A percentile compares a stretch with the other conserved stretches of the same genome.
Evolutionary conservation across 2,797 vertebrate genomes (phyloP).

Genomic region (Chloroceryle inda): DNA sequence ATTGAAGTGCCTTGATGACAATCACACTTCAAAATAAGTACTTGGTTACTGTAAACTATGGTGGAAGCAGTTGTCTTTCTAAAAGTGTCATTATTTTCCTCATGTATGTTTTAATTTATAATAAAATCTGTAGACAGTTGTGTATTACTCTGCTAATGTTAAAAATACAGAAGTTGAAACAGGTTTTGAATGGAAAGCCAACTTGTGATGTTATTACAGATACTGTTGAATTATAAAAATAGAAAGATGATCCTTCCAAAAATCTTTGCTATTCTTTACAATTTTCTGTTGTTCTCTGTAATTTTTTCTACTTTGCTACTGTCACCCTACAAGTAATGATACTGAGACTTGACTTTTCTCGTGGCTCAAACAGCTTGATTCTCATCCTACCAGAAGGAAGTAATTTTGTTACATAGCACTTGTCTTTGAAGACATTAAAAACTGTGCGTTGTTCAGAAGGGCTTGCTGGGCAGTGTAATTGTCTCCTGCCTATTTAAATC

Average conservation of each 20-base stretch:
- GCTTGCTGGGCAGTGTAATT: not conserved
- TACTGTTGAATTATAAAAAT: not conserved
- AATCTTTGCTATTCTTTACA: not conserved
- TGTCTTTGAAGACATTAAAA: not conserved
- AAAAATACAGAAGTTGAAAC: not conserved
- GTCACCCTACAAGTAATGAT: not conserved
- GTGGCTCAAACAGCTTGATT: not conserved
- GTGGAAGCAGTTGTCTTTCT: not conserved
- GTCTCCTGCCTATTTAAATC: not conserved
- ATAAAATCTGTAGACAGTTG: not conserved
- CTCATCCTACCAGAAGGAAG: not conserved
- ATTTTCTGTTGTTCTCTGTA: not conserved
- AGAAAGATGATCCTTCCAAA: not conserved
- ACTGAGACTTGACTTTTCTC: not conserved
- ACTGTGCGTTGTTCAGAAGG: too few species aligned
- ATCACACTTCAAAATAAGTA: not conserved
- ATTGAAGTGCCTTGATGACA: not conserved
- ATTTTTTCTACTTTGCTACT: not conserved
- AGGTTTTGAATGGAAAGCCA: not conserved
- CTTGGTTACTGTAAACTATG: not conserved
- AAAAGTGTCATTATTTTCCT: not conserved
- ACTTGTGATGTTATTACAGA: not conserved
- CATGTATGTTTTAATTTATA: not conserved
- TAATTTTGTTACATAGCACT: not conserved
- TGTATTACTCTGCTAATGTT: not conserved